Base-by-base conservation (phyloP, 2,797 vertebrate species). In the Phaenicophaeus curvirostris region DNA sequence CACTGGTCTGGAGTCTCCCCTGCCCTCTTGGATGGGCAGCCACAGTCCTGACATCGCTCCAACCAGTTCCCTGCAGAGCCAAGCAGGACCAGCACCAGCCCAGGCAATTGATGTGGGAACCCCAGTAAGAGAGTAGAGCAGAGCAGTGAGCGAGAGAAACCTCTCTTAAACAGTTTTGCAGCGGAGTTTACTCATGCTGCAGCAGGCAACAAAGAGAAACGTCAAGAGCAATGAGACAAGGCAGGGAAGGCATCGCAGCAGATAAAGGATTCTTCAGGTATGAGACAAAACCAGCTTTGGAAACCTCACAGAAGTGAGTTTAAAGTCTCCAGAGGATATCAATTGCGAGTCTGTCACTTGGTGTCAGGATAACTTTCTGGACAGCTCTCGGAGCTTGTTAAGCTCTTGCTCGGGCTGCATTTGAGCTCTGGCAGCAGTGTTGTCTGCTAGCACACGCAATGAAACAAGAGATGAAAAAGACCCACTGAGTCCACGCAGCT, bases 321-420 rank as follows among this genome's bases (percentile, higher is more conserved):
- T 95, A 92, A 92, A 93, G 96, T 91, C 96, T 97, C 96, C 67
- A 39, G 96, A 96, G 97, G 92, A 94, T 97, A 95, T 96, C 95
- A 96, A 95, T 96, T 96, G 95, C 87, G 94, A 97, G 91, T 57
- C 95, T 97, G 97, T 97, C 97, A 97, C 95, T 97, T 90, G 96
- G 97, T 93, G 95, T 97, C 96, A 96, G 95, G 95, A 96, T 96
- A 97, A 93, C 85, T 97, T 96, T 96, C 95, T 44, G 91, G 90
- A 96, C 93, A 97, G 94, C 94, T 96, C 95, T 95, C 63, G 28
- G 63, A 93, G 96, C 95, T 97, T 94, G 96, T 96, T 96, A 97
- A 96, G 94, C 91, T 96, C 81, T 78, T 2, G 12, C 87, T 62
- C 30, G 74, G 91, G 92, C 62, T 95, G 93, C 79, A 35, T 94